These are phyloP conservation scores for Bombyx mori DNA, from an alignment of 1,140 invertebrate genomes.

Conservation along the genomic window DNA sequence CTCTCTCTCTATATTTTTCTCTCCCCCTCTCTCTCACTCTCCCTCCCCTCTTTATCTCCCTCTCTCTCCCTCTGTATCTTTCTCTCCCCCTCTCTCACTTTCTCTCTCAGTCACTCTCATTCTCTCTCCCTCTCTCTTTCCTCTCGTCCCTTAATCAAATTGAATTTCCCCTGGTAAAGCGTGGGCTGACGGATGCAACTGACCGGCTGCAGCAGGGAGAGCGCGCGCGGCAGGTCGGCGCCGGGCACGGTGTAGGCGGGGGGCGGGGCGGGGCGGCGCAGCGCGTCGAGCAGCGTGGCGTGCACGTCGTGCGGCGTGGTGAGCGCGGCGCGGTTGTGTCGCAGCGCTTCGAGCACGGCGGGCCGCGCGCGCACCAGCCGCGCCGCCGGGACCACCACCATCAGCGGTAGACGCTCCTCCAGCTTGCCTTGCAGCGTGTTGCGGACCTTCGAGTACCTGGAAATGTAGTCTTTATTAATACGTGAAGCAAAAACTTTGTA, in stretches of 20 bases:
- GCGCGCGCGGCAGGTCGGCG: constrained; percentile 73
- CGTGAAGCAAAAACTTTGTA: too few relatives aligned
- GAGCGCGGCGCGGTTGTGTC: constrained; percentile 78
- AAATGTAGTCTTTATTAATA: too few relatives aligned
- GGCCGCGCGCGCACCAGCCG: constrained; percentile 76
- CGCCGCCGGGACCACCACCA: constrained; percentile 83
- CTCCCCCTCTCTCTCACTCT: too few relatives aligned
- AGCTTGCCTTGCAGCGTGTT: constrained; percentile 90
- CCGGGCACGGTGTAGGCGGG: constrained; percentile 50
- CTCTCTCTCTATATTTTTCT: too few relatives aligned
- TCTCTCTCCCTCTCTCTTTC: too few relatives aligned
- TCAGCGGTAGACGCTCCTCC: constrained; percentile 90
- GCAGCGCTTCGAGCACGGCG: constrained; percentile 76
- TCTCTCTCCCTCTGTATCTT: too few relatives aligned
- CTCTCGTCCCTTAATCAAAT: too few relatives aligned
- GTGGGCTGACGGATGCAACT: constrained; percentile 12
- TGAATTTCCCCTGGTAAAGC: too few relatives aligned
- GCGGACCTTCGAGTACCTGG: constrained; percentile 84
- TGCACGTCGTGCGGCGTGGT: constrained; percentile 88
- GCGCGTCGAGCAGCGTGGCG: constrained; percentile 77
- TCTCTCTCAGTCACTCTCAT: too few relatives aligned
- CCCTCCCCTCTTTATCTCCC: too few relatives aligned
- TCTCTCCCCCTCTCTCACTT: too few relatives aligned
- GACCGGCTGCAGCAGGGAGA: constrained; percentile 82
- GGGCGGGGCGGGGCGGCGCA: constrained; percentile 61